phyloP scores from a whole-genome alignment of 2,888 invertebrate species.

The Oegoconia quadripuncta region DNA sequence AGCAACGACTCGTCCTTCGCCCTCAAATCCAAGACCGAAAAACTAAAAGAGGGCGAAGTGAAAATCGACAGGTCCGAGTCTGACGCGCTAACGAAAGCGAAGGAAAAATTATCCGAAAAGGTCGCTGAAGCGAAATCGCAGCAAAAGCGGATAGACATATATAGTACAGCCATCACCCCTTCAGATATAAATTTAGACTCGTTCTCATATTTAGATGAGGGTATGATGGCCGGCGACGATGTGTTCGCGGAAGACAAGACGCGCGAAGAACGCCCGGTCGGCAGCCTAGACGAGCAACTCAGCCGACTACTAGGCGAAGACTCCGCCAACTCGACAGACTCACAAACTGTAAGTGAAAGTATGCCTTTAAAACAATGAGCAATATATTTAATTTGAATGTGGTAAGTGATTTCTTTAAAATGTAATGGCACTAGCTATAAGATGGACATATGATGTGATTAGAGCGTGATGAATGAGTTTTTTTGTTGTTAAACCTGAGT shows the following conservation, averaged over 20 bases:
- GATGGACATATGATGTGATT: conserved; percentile 46
- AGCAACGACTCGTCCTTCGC: conserved; percentile 75
- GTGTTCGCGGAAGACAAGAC: conserved; percentile 50
- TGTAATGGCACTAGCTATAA: conserved; percentile 38
- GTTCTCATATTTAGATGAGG: conserved; percentile 73
- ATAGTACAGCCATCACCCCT: conserved; percentile 73
- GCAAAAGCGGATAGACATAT: conserved; percentile 72
- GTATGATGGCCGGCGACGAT: conserved; percentile 68
- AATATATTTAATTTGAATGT: conserved; percentile 36
- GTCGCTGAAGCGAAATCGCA: conserved; percentile 63
- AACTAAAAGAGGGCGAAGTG: conserved; percentile 39
- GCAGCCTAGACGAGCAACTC: conserved; percentile 54
- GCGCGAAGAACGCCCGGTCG: conserved; percentile 39
- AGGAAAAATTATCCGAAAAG: conserved; percentile 65
- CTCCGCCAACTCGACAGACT: conserved; percentile 54
- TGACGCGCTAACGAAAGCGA: conserved; percentile 64
- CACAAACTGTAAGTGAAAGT: conserved; percentile 62
- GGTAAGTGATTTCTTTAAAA: conserved; percentile 35
- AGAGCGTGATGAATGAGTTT: conserved; percentile 20
- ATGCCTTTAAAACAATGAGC: conserved; percentile 62
- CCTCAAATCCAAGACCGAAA: conserved; percentile 50
- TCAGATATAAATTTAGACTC: conserved; percentile 75
- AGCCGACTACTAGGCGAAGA: conserved; percentile 58
- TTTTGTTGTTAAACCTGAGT: conserved; percentile 5
- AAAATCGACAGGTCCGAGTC: conserved; percentile 55